phyloP scores from a whole-genome alignment of 2,113 vertebrate genomes.

The Vulpes ferrilata region DNA sequence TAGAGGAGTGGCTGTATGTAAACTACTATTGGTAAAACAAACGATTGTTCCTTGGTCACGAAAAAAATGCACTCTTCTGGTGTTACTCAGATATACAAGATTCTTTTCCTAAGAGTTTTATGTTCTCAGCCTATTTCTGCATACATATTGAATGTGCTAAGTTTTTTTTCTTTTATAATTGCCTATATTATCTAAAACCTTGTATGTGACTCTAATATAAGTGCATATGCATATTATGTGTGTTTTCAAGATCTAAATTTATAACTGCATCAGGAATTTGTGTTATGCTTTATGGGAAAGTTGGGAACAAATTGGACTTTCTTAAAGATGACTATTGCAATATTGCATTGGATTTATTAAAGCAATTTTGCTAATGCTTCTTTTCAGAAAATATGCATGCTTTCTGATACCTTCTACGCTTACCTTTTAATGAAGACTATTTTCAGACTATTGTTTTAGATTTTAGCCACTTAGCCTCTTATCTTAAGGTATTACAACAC shows the following conservation, averaged over 20 bases:
- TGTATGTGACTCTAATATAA: not conserved
- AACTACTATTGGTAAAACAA: not conserved
- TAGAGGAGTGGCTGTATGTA: not conserved
- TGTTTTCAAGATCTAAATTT: constrained; percentile 42
- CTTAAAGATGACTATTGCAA: constrained; percentile 34
- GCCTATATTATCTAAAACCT: not conserved
- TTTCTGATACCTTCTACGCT: not conserved
- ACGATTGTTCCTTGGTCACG: not conserved
- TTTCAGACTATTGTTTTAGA: constrained; percentile 45
- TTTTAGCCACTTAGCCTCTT: constrained; percentile 27
- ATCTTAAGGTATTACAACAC: not conserved
- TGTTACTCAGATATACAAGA: not conserved
- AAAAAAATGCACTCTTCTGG: not conserved
- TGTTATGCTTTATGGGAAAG: constrained; percentile 27
- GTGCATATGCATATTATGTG: not conserved
- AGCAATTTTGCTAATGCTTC: constrained; percentile 26
- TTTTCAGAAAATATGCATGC: constrained; percentile 27
- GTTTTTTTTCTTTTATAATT: constrained; percentile 11
- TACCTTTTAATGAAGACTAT: constrained; percentile 43
- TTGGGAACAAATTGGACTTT: not conserved
- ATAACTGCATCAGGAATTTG: constrained; percentile 15
- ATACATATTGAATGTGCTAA: not conserved
- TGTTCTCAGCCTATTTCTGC: not conserved
- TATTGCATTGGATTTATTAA: constrained; percentile 37
- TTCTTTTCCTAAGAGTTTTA: not conserved